Evolutionary conservation across 2,888 invertebrate genomes (phyloP), one percentile per base, ranked within the genome.

Genomic region (Orchesellides sinensis): DNA sequence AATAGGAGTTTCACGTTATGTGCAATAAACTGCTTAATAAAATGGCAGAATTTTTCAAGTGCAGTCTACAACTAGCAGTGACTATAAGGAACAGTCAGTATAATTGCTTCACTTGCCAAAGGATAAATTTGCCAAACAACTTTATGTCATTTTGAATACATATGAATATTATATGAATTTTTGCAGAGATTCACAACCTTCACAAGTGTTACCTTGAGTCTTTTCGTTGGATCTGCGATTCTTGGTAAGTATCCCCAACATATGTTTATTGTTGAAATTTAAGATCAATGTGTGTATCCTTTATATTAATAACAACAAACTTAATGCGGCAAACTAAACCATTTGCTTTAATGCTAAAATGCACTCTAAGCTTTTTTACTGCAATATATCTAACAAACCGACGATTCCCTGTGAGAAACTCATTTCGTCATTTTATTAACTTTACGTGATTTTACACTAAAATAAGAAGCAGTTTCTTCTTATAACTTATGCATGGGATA

Each of bases 191-290:
- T 96, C 91, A 94, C 96, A 89, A 97, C 97, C 88, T 97, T 97
- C 91, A 94, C 95, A 88, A 96, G 96, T 89, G 96, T 97, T 89
- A 96, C 96, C 88, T 92, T 97, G 89, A 97, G 97, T 90, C 93
- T 98, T 86, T 96, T 97, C 91, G 96, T 97, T 89, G 98, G 98
- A 90, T 95, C 96, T 89, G 96, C 96, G 89, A 96, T 98, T 90
- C 92, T 97, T 92, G 95, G 97, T 97, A 92, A 94, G 95, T 92
- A 83, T 88, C 25, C n/a, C 23, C 32, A 82, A 80, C 49, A 19
- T 68, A 69, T 29, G n/a, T 49, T 84, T 79, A 19, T 21, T 45
- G 17, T 54, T 29, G 52, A 54, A 32, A 17, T 32, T 70, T 12
- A 49, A 32, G 5, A 40, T 40, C 14, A 40, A 40, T 66, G n/a